Percentiles rank a stretch among this genome's conserved stretches.
Evolutionary conservation across 2,113 vertebrate species (phyloP).

Genomic region (Aepyceros melampus): DNA sequence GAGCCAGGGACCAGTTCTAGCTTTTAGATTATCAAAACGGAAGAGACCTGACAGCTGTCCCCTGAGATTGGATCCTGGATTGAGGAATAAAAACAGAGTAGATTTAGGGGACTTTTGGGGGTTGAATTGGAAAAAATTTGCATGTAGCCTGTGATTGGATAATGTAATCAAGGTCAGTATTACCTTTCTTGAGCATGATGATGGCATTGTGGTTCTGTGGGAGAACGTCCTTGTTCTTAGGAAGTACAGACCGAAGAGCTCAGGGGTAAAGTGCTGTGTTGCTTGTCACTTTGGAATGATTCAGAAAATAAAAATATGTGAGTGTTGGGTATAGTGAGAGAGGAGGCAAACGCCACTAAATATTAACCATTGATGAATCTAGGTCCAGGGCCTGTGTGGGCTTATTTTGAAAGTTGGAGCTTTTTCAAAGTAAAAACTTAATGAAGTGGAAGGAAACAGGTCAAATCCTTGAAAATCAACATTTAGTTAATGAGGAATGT

Average conservation of each 20-base stretch:
- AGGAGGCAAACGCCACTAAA: not conserved
- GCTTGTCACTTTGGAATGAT: not conserved
- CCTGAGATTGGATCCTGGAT: not conserved
- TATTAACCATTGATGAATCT: not conserved
- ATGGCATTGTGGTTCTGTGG: not conserved
- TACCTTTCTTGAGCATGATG: not conserved
- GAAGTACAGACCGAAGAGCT: not conserved
- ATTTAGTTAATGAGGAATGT: not conserved
- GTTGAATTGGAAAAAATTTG: not conserved
- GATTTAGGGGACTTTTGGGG: not conserved
- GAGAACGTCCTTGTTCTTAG: not conserved
- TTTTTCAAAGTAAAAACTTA: conserved; percentile 15
- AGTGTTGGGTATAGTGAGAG: not conserved
- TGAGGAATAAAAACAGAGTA: not conserved
- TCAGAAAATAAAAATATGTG: not conserved
- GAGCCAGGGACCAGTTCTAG: not conserved
- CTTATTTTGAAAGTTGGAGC: not conserved
- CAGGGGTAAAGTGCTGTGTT: not conserved
- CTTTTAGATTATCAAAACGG: not conserved
- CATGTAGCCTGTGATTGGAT: not conserved
- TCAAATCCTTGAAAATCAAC: not conserved
- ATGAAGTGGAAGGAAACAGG: not conserved
- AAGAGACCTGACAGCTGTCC: not conserved
- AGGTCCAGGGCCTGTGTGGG: not conserved
- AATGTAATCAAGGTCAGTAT: not conserved